phyloP scores from a whole-genome alignment of 2,888 invertebrate species.

The Auanema sp. region DNA sequence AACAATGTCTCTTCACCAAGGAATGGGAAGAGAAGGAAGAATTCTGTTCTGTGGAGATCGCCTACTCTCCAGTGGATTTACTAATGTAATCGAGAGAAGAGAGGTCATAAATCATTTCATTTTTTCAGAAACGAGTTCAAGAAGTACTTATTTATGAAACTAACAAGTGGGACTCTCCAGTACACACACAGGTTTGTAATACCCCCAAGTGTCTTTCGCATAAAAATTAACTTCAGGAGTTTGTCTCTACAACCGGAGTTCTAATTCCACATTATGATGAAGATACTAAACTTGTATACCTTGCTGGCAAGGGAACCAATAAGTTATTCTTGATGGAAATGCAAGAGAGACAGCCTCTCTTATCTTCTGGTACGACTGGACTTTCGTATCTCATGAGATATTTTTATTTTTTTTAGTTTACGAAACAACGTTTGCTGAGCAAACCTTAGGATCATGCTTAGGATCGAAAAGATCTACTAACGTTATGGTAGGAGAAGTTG shows the following conservation, averaged over 20 bases:
- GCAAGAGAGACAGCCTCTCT: slow-evolving; percentile 75
- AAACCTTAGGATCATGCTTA: slow-evolving; percentile 89
- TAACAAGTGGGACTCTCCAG: slow-evolving; percentile 72
- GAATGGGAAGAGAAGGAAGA: slow-evolving; percentile 66
- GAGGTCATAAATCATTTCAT: not conserved
- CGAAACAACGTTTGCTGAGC: slow-evolving; percentile 82
- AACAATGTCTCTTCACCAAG: slow-evolving; percentile 42
- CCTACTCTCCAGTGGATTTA: slow-evolving; percentile 86
- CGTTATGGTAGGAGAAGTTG: slow-evolving; percentile 92
- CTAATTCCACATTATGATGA: slow-evolving; percentile 88
- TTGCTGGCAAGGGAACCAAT: slow-evolving; percentile 86
- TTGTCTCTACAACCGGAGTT: slow-evolving; percentile 68
- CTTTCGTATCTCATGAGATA: not conserved
- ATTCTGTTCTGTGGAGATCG: slow-evolving; percentile 87
- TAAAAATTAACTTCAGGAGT: slow-evolving; percentile 23
- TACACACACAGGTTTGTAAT: slow-evolving; percentile 22
- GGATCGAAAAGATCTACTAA: slow-evolving; percentile 84
- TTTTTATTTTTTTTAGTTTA: slow-evolving; percentile 63
- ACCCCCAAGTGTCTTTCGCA: not conserved
- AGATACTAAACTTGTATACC: slow-evolving; percentile 91
- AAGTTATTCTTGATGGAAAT: slow-evolving; percentile 88
- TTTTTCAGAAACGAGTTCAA: slow-evolving; percentile 75
- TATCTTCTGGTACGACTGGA: slow-evolving; percentile 29
- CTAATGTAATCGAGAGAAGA: slow-evolving; percentile 69
- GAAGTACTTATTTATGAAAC: slow-evolving; percentile 87